A percentile compares a stretch with the other conserved stretches of the same genome.
phyloP scores from a whole-genome alignment of 2,888 invertebrate genomes.

The Gonocerus acuteangulatus region DNA sequence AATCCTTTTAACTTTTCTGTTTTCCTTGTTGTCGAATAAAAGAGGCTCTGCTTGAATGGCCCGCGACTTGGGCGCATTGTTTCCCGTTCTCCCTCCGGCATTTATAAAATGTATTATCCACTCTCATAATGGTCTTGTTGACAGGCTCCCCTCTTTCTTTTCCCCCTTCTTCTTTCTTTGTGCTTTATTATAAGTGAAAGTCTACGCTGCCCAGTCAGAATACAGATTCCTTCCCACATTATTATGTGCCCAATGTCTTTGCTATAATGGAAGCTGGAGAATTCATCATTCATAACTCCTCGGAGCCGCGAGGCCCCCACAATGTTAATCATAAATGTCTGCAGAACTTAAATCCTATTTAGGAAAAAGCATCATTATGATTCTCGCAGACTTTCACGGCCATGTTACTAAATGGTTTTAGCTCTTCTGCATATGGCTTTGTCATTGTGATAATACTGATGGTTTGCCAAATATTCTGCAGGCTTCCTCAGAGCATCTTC shows the following conservation, averaged over 20 bases:
- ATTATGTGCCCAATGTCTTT: slow-evolving; percentile 15
- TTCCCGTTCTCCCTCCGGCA: slow-evolving; percentile 8
- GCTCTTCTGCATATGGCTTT: too few species aligned
- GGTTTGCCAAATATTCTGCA: too few species aligned
- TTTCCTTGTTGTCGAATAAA: slow-evolving; percentile 12
- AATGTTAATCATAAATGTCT: too few species aligned
- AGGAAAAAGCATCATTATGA: too few species aligned
- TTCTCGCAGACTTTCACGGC: too few species aligned
- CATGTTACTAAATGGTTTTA: too few species aligned
- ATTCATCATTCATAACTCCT: slow-evolving; percentile 22
- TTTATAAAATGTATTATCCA: slow-evolving; percentile 23
- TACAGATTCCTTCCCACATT: slow-evolving; percentile 14
- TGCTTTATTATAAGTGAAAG: slow-evolving; percentile 12
- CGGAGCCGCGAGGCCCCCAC: too few species aligned
- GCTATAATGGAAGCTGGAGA: slow-evolving; percentile 3
- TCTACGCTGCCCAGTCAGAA: not conserved
- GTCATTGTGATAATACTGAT: too few species aligned
- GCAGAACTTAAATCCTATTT: too few species aligned
- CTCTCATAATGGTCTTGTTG: slow-evolving; percentile 14
- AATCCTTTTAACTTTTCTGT: slow-evolving; percentile 20
- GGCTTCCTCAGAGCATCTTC: too few species aligned
- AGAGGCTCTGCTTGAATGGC: slow-evolving; percentile 10
- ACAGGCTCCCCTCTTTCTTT: slow-evolving; percentile 4
- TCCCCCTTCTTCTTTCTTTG: slow-evolving; percentile 7
- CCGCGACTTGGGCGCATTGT: slow-evolving; percentile 6